phyloP scores from a whole-genome alignment of 1,140 invertebrate genomes.

The Metaphire vulgaris region DNA sequence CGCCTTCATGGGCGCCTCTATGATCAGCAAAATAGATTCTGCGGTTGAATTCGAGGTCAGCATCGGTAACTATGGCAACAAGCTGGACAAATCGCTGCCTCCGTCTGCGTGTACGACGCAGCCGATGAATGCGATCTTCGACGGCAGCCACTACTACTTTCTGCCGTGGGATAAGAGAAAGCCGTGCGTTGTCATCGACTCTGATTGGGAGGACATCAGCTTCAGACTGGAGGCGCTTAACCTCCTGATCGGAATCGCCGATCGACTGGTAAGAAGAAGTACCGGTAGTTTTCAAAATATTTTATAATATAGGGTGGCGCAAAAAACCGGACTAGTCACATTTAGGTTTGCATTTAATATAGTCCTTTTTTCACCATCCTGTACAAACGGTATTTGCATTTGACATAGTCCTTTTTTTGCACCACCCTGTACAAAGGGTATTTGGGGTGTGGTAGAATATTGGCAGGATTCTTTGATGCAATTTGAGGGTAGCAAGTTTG shows the following conservation, averaged over 20 bases:
- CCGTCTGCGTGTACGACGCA: conserved; percentile 55
- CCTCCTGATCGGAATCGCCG: conserved; percentile 46
- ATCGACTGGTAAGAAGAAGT: conserved; percentile 48
- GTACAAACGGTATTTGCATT: too few species aligned
- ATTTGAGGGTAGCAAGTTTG: too few species aligned
- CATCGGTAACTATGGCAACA: conserved; percentile 56
- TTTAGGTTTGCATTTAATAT: too few species aligned
- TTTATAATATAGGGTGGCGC: too few species aligned
- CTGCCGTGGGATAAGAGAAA: conserved; percentile 55
- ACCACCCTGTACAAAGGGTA: too few species aligned
- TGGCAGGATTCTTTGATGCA: too few species aligned
- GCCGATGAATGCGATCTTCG: conserved; percentile 56
- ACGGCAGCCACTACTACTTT: conserved; percentile 56
- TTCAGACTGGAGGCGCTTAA: conserved; percentile 54
- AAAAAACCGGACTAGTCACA: too few species aligned
- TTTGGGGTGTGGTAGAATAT: too few species aligned
- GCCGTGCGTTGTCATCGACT: conserved; percentile 52
- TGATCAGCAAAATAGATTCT: conserved; percentile 51
- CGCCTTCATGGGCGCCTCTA: conserved; percentile 52
- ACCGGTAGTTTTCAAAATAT: too few species aligned
- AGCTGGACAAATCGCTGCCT: conserved; percentile 50
- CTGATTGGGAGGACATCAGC: conserved; percentile 55
- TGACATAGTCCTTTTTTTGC: too few species aligned
- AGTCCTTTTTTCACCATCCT: too few species aligned
- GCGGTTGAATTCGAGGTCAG: conserved; percentile 55